Percentiles rank a stretch among this genome's conserved stretches.
Evolutionary conservation across 2,113 vertebrate species (phyloP).

Genomic region (Lampris incognitus): DNA sequence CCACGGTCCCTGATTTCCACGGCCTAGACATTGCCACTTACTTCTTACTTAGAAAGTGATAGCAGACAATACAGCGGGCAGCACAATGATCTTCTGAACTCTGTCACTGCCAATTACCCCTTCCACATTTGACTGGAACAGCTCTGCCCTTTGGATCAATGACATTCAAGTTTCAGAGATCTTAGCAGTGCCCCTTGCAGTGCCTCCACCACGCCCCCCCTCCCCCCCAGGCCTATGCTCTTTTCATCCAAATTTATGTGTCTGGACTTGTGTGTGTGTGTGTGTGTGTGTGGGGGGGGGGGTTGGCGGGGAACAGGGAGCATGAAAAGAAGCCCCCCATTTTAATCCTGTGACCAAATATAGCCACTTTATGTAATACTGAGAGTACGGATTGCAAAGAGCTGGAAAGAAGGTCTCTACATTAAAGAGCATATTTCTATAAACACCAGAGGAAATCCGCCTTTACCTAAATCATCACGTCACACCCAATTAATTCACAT

Average conservation of each 20-base stretch:
- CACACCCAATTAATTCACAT: conserved; percentile 72
- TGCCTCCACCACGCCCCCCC: conserved; percentile 16
- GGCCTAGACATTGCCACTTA: conserved; percentile 28
- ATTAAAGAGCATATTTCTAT: conserved; percentile 62
- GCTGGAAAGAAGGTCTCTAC: conserved; percentile 60
- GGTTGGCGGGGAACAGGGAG: conserved; percentile 32
- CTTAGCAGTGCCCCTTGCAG: conserved; percentile 40
- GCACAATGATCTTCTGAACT: conserved; percentile 54
- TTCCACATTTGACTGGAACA: conserved; percentile 38
- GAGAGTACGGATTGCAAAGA: conserved; percentile 30
- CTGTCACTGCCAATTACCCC: conserved; percentile 75
- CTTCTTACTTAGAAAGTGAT: conserved; percentile 30
- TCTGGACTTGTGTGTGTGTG: conserved; percentile 44
- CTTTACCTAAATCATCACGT: conserved; percentile 70
- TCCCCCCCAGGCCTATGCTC: conserved; percentile 1
- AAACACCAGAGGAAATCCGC: conserved; percentile 46
- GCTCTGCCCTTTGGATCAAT: conserved; percentile 65
- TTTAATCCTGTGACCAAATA: conserved; percentile 71
- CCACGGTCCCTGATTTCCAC: too few species aligned
- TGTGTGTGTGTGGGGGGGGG: conserved; percentile 44
- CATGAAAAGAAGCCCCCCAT: conserved; percentile 46
- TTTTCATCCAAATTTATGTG: conserved; percentile 38
- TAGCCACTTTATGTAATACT: conserved; percentile 61
- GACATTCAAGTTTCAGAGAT: conserved; percentile 51
- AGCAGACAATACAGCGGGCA: conserved; percentile 46